Base-by-base conservation (phyloP, 2,113 vertebrate species). In the Monopterus albus region DNA sequence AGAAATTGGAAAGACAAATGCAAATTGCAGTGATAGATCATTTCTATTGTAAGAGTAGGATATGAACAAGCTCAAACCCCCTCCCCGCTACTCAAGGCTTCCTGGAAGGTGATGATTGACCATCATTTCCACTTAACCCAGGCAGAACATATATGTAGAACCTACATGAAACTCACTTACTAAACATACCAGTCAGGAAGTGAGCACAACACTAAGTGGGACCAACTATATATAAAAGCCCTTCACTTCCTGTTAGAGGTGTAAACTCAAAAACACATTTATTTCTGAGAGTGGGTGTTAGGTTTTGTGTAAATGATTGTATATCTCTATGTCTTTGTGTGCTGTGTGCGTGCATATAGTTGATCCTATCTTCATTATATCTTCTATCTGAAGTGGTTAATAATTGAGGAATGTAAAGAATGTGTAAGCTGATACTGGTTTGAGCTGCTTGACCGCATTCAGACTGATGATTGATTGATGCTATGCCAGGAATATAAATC, bases 391-490 rank as follows among this genome's bases (percentile, higher is more conserved):
- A 84, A 76, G 7, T 62, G 66, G 61, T 74, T 78, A 72, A 81
- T 72, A 65, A 71, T 28, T 18, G 50, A 76, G 66, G 43, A 78
- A 85, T 29, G 35, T 53, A 43, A 72, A 82, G 81, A 51, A 84
- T 78, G 79, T 86, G 72, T 55, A 80, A 80, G 40, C 33, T 77
- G 73, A 89, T 84, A 66, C 72, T 39, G 53, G 69, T 58, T 58
- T 0, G 14, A 65, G 75, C 68, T 78, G 82, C 85, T 88, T 58
- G 53, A 55, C 66, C 38, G 46, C 81, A 71, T 85, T 78, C 70
- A 68, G 39, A 21, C 73, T 23, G 67, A 78, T 73, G 81, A 84
- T 75, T 81, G 84, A 86, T 72, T 85, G 86, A 86, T 74, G 72
- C 29, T n/a, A 4, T 69, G 74, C 14, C 71, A 65, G 40, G 59